Conservation (phyloP, 2,797 vertebrate genomes). For the Melanotaenia parkinsoni region DNA sequence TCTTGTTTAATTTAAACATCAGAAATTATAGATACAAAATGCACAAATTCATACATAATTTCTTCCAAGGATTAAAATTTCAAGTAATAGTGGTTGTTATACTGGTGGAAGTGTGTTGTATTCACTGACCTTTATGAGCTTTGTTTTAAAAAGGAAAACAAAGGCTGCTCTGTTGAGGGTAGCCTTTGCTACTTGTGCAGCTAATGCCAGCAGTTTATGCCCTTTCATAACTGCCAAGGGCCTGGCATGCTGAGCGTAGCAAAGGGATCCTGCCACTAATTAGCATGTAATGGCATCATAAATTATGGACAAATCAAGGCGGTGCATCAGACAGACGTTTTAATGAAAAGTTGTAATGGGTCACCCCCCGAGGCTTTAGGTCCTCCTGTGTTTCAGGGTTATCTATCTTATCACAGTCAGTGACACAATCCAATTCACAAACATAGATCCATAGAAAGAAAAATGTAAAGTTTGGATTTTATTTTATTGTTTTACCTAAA, state of each 20-base stretch:
- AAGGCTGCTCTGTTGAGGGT: constrained; percentile 6
- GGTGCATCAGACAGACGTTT: constrained; percentile 87
- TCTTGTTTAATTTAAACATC: too few species aligned
- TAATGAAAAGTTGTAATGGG: constrained; percentile 89
- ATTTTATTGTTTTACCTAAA: too few species aligned
- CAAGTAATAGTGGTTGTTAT: background rate
- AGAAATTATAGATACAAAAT: background rate
- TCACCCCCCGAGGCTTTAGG: constrained; percentile 78
- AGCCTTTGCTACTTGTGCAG: constrained; percentile 30
- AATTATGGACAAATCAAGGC: constrained; percentile 92
- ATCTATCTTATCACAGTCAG: constrained; percentile 72
- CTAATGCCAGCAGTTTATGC: constrained; percentile 56
- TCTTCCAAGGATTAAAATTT: background rate
- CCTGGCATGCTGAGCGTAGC: constrained; percentile 60
- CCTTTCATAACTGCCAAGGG: constrained; percentile 63
- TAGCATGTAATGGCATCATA: constrained; percentile 93
- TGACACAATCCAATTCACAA: constrained; percentile 50
- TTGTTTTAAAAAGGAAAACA: constrained; percentile 6
- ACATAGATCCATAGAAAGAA: constrained; percentile 1
- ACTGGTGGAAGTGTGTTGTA: background rate
- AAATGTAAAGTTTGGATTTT: constrained; percentile 13
- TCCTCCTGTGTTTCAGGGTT: constrained; percentile 54
- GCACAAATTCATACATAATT: background rate
- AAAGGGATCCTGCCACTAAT: constrained; percentile 88
- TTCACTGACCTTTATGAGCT: constrained; percentile 10